phyloP scores from a whole-genome alignment of 2,888 invertebrate species.

The Heteromurus nitidus region DNA sequence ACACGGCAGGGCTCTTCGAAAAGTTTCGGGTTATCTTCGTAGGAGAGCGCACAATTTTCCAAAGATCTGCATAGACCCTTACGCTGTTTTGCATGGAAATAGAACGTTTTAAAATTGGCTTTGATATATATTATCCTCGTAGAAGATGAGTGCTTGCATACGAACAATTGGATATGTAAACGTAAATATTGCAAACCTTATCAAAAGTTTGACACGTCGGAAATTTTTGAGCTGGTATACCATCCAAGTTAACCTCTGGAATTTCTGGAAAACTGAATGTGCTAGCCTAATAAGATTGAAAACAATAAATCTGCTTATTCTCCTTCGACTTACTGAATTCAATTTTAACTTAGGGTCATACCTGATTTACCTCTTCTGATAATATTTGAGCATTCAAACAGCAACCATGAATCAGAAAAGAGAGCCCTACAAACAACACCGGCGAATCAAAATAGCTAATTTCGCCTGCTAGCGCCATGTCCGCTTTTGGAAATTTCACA shows the following conservation, averaged over 20 bases:
- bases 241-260: not conserved
- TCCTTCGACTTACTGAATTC: too few relatives aligned
- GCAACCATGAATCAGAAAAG: too few relatives aligned
- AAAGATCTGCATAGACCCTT: slow-evolving; percentile 67
- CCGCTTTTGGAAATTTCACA: too few relatives aligned
- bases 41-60: slow-evolving; percentile 70
- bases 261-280: not conserved
- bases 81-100: slow-evolving; percentile 36
- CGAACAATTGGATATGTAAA: not conserved
- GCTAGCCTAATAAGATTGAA: too few relatives aligned
- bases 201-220: not conserved
- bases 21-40: slow-evolving; percentile 65
- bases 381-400: too few relatives aligned
- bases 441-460: too few relatives aligned
- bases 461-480: too few relatives aligned
- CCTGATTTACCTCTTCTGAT: too few relatives aligned
- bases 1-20: slow-evolving; percentile 68
- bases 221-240: not conserved
- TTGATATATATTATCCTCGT: not conserved
- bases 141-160: too few relatives aligned
- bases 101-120: not conserved
- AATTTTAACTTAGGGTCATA: too few relatives aligned
- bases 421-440: too few relatives aligned
- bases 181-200: not conserved
- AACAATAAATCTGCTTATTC: too few relatives aligned